Evolutionary conservation across 1,140 invertebrate species (phyloP), one percentile per base, ranked within the genome.

Genomic region (Megalopta genalis): DNA sequence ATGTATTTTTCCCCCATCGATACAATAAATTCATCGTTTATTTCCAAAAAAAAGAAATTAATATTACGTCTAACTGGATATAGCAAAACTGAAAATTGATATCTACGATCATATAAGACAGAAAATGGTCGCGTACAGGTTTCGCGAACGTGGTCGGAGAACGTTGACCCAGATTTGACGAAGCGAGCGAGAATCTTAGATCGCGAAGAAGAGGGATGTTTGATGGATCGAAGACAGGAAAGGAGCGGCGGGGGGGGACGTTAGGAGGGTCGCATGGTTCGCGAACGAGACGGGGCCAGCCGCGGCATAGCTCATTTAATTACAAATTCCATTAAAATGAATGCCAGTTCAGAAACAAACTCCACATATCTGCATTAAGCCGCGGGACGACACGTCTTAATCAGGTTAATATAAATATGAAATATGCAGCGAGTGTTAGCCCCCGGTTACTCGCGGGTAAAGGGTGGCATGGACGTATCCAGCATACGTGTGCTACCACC

Each of bases 361-460:
- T 91, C 90, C 90, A 93, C 92, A 93, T 92, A 93, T 93, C 92
- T 90, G 87, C 87, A 93, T 93, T 93, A 93, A 92, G 90, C 86
- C 82, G 85, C 81, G 82, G 81, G 92, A 89, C 88, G 90, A 93
- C 92, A 91, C 89, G 90, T 93, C 91, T 92, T 93, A 93, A 93
- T 93, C 91, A 93, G 92, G 91, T 93, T 93, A 93, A 93, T 93
- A 93, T 93, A 93, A 93, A 93, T 93, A 92, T 93, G 92, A 93
- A 93, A 93, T 93, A 93, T 93, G 92, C 90, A 93, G 90, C 85
- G 88, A 90, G 86, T 86, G 90, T 91, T 91, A 84, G 86, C 85
- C 82, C 82, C 77, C 42, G 84, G 83, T 86, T 82, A 66, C 83
- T 88, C 85, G 84, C 86, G 86, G 70, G 86, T 82, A 89, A 90